Base-by-base conservation (phyloP, 1,140 invertebrate genomes). In the Leptinotarsa undecemlineata region DNA sequence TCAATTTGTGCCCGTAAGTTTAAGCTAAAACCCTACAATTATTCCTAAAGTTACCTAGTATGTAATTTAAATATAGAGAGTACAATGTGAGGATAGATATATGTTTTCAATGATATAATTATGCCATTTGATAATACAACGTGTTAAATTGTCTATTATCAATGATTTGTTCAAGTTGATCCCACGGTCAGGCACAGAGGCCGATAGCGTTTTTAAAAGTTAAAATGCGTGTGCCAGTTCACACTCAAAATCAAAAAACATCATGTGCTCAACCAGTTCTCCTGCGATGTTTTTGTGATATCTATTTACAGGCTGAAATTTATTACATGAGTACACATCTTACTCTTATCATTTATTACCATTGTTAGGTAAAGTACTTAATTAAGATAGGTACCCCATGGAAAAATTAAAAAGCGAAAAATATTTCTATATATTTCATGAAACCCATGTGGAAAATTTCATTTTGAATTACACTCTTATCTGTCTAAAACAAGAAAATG, bases 1-100 rank as follows among this genome's bases (percentile, higher is more conserved):
- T 81, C 76, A 82, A 79, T 81, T 85, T 85, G 84, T 85, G 84
- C 84, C 84, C 84, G 84, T 84, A 85, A 70, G 84, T 84, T 84
- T 81, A 83, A 85, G 83, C 84, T 85, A 85, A 81, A 80, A 73
- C 76, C 81, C 79, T 81, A 84, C 77, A 57, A 82, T 81, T 79
- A 78, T 79, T 73, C 74, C 81, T 81, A 80, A 79, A 78, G 74
- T 80, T 82, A 80, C 76, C 78, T 82, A 83, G 78, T 77, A 78
- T 82, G 79, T 83, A 82, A 79, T 81, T 76, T 77, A 51, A 76
- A 60, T 76, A 15, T 63, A 76, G 80, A 84, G 81, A 79, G 78
- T 82, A 82, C 75, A 82, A 79, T 80, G 74, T 79, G 76, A 79
- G 81, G 78, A 81, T 83, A 79, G 81, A 84, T 80, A 80, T 81